phyloP scores from a whole-genome alignment of 2,113 vertebrate species.

The Natator depressus region DNA sequence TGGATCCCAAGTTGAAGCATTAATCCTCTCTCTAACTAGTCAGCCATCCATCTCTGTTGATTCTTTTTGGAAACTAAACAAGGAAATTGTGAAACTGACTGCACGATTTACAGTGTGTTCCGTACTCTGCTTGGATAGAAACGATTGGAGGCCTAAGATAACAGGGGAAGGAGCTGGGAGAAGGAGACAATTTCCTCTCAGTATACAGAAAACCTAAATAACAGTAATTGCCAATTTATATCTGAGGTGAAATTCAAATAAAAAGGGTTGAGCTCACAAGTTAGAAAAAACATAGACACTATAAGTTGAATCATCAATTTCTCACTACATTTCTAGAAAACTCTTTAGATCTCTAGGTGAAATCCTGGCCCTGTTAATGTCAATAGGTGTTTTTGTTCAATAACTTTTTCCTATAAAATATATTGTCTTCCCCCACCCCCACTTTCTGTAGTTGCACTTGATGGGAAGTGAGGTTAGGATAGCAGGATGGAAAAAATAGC shows the following conservation, averaged over 20 bases:
- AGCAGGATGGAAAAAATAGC: background rate
- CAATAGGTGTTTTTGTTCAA: background rate
- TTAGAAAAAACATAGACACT: background rate
- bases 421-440: background rate
- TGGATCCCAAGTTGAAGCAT: background rate
- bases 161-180: background rate
- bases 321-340: background rate
- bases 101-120: rapidly evolving
- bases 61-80: background rate
- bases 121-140: background rate
- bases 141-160: background rate
- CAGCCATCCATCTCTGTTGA: background rate
- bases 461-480: background rate
- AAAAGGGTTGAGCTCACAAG: background rate
- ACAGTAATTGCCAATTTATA: background rate
- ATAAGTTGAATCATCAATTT: background rate
- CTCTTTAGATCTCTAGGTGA: background rate
- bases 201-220: background rate
- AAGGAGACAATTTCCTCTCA: background rate
- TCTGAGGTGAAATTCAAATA: background rate
- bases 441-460: background rate
- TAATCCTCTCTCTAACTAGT: background rate
- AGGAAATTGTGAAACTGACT: background rate
- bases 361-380: background rate
- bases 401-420: background rate